These are phyloP conservation scores for Salpingus planirostris DNA, from an alignment of 2,888 invertebrate species.

Conservation along the genomic window DNA sequence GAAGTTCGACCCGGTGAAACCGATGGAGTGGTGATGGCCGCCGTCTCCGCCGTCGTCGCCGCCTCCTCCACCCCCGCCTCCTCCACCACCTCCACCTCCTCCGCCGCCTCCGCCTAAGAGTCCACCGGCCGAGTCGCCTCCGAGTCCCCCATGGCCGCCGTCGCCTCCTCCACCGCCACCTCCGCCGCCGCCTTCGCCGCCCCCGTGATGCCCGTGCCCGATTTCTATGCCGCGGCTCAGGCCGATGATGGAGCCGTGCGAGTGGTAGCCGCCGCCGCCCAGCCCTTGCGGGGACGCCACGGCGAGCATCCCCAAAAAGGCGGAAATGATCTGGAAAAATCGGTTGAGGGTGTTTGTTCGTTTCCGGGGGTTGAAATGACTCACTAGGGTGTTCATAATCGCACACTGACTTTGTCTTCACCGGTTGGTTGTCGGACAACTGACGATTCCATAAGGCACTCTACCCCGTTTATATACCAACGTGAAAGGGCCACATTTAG, in stretches of 20 bases:
- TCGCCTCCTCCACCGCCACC: slow-evolving; percentile 14
- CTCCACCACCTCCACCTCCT: slow-evolving; percentile 11
- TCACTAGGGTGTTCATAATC: no score
- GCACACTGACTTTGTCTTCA: no score
- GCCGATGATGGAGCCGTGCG: slow-evolving; percentile 20
- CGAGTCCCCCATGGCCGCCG: slow-evolving; percentile 2
- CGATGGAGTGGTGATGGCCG: slow-evolving; percentile 13
- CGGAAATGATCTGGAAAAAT: no score
- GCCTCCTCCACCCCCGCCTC: slow-evolving; percentile 13
- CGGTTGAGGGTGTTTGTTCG: no score
- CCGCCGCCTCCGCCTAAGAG: slow-evolving; percentile 23
- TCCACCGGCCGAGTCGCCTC: slow-evolving; percentile 24
- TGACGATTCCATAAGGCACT: slow-evolving; percentile 13
- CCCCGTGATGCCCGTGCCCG: slow-evolving; percentile 10
- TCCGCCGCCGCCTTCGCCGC: slow-evolving; percentile 19
- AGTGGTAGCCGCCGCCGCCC: slow-evolving; percentile 19
- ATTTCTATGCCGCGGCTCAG: slow-evolving; percentile 25
- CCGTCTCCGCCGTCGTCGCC: slow-evolving; percentile 9
- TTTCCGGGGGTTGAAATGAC: no score
- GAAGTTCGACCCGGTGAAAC: slow-evolving; percentile 26
- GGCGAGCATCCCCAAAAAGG: slow-evolving; percentile 10
- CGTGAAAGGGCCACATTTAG: slow-evolving; percentile 24
- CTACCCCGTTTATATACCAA: slow-evolving; percentile 23
- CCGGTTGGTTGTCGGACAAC: slow-evolving; percentile 18
- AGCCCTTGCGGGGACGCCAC: slow-evolving; percentile 1